phyloP scores from a whole-genome alignment of 2,888 invertebrate genomes.

The Eupithecia centaureata region DNA sequence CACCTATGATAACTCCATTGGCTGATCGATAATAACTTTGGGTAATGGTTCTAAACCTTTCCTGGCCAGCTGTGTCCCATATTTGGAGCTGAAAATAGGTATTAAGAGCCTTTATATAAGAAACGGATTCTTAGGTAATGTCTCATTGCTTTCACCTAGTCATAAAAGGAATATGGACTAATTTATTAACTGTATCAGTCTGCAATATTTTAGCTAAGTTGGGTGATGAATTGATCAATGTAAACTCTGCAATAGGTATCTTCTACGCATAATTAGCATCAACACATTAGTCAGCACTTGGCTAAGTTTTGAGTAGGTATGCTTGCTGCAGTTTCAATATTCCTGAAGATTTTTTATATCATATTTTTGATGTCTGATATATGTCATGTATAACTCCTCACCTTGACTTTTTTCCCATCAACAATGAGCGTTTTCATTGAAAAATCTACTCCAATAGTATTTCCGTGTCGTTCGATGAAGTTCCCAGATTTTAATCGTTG shows the following conservation, averaged over 20 bases:
- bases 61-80: slow-evolving; percentile 99
- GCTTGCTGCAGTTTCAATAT: neutral
- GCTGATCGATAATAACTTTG: slow-evolving; percentile 99
- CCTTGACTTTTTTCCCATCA: slow-evolving; percentile 97
- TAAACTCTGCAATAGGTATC: neutral
- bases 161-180: neutral
- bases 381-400: slow-evolving; percentile 64
- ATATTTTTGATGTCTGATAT: slow-evolving; percentile 32
- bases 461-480: slow-evolving; percentile 97
- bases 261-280: neutral
- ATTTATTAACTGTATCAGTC: neutral
- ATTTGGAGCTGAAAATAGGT: slow-evolving; percentile 89
- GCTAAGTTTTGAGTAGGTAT: neutral
- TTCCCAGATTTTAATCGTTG: slow-evolving; percentile 98
- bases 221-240: neutral
- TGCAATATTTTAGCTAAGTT: neutral
- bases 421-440: slow-evolving; percentile 98
- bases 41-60: slow-evolving; percentile 97
- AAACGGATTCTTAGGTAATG: neutral
- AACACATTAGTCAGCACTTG: no score
- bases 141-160: neutral
- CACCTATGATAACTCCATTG: slow-evolving; percentile 97
- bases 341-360: neutral
- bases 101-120: neutral
- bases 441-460: slow-evolving; percentile 99